Conservation (phyloP, 2,888 invertebrate species). For the Spicauda simplicius region DNA sequence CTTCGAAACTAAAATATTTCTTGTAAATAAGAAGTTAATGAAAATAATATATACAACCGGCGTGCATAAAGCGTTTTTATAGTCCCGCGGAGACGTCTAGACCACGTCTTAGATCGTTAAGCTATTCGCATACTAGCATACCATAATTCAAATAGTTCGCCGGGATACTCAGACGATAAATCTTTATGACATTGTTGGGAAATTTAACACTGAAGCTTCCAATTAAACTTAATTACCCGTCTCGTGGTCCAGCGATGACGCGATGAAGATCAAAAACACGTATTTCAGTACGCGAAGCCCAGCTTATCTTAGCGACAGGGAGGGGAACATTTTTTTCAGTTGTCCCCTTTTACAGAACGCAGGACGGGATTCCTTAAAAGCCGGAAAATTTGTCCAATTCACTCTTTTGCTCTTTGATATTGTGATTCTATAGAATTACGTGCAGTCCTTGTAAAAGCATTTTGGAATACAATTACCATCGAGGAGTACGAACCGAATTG, state of each 20-base stretch:
- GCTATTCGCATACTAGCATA: constrained; percentile 20
- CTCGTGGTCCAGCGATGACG: constrained; percentile 37
- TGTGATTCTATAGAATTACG: constrained; percentile 56
- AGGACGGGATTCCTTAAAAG: constrained; percentile 61
- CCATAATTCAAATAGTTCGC: constrained; percentile 25
- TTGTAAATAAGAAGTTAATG: neutral
- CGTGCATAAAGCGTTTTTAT: constrained; percentile 9
- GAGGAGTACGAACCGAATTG: neutral
- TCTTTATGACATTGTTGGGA: constrained; percentile 37
- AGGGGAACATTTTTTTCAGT: constrained; percentile 55
- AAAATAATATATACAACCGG: neutral
- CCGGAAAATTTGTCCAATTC: constrained; percentile 72
- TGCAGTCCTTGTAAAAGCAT: constrained; percentile 18
- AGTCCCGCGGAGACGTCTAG: constrained; percentile 10
- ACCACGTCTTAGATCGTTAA: constrained; percentile 10
- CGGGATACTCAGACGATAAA: constrained; percentile 33
- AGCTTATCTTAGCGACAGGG: constrained; percentile 42
- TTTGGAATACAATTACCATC: constrained; percentile 28
- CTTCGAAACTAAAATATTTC: neutral
- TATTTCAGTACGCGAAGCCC: constrained; percentile 39
- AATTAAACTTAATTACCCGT: constrained; percentile 45
- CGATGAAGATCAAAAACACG: constrained; percentile 42
- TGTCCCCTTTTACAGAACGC: constrained; percentile 50
- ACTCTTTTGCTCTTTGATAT: constrained; percentile 62
- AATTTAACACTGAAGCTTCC: constrained; percentile 37